Percentiles rank a stretch among this genome's conserved stretches.
Evolutionary conservation across 2,113 vertebrate species (phyloP).

Genomic region (Bujurquina vittata): DNA sequence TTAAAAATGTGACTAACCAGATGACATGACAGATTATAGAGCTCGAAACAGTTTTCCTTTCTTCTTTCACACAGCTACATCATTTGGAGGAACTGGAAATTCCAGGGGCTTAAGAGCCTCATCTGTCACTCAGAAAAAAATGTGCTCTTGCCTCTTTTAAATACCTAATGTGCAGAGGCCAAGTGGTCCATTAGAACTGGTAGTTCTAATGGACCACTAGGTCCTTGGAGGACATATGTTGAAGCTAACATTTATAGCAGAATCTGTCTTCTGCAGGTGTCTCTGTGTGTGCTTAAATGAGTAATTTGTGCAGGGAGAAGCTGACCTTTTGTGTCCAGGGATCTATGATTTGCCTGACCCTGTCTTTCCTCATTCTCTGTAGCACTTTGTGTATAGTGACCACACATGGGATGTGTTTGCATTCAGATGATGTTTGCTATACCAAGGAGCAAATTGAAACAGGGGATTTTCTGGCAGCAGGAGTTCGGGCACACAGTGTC

Average conservation of each 20-base stretch:
- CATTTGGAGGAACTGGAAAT: slow-evolving; percentile 40
- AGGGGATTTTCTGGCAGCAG: slow-evolving; percentile 8
- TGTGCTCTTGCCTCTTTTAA: not conserved
- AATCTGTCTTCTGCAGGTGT: not conserved
- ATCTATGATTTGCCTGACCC: not conserved
- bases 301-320: not conserved
- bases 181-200: slow-evolving; percentile 1
- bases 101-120: slow-evolving; percentile 7
- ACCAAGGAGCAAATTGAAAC: slow-evolving; percentile 15
- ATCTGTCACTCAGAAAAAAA: slow-evolving; percentile 17
- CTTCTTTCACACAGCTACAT: slow-evolving; percentile 13
- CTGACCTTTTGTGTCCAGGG: not conserved
- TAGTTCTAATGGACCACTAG: not conserved
- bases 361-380: slow-evolving; percentile 2
- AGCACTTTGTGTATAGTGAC: not conserved
- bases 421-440: not conserved
- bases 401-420: slow-evolving; percentile 15
- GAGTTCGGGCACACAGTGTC: not conserved
- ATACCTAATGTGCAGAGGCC: not conserved
- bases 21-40: slow-evolving; percentile 56
- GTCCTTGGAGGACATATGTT: not conserved
- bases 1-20: slow-evolving; percentile 26
- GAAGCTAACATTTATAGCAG: slow-evolving; percentile 14
- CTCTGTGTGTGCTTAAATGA: slow-evolving; percentile 3
- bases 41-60: not conserved